Conservation (phyloP, 2,113 vertebrate species). For the Gymnobelideus leadbeateri region DNA sequence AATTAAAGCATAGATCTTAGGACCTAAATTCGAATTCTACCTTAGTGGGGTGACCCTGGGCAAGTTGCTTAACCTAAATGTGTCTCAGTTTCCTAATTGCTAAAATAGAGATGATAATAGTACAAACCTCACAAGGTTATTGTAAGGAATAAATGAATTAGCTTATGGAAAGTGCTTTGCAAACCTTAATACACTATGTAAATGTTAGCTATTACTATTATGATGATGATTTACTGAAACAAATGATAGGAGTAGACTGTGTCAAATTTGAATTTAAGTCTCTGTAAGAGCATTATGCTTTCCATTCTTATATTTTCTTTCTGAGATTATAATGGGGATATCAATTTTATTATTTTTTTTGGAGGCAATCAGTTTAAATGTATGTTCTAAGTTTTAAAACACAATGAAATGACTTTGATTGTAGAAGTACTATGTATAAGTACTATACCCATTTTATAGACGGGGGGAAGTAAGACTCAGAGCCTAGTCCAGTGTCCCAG, state of each 20-base stretch:
- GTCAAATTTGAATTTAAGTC: background rate
- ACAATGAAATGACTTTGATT: background rate
- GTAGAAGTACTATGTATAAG: background rate
- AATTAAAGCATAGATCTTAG: background rate
- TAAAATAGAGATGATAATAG: background rate
- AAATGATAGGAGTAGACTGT: background rate
- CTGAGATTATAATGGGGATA: background rate
- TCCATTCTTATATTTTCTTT: background rate
- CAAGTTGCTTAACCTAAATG: background rate
- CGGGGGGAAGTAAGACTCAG: background rate
- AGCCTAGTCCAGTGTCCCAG: background rate
- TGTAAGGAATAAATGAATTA: background rate
- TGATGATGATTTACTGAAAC: background rate
- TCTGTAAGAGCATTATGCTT: background rate
- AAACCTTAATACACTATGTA: background rate
- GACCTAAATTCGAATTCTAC: background rate
- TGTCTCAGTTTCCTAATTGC: background rate
- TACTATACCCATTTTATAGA: background rate
- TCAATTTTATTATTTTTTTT: background rate
- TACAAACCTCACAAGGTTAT: background rate
- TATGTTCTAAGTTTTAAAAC: background rate
- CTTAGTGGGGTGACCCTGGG: background rate
- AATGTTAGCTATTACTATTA: background rate
- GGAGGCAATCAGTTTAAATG: background rate
- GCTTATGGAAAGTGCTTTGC: background rate